Conservation (phyloP, 2,797 vertebrate species). For the Pseudochaenichthys georgianus region DNA sequence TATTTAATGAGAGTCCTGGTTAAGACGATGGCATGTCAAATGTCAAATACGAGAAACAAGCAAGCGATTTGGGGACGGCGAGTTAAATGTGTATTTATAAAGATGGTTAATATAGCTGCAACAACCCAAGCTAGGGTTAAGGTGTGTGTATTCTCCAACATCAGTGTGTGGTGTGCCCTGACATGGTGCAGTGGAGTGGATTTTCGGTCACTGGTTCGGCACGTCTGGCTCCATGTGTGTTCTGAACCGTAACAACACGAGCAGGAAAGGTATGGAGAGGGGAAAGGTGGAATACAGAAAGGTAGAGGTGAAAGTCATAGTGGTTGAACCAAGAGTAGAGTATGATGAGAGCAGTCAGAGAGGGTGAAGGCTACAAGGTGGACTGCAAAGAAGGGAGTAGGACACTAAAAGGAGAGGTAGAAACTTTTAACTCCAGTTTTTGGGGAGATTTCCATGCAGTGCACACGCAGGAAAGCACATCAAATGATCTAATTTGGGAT, state of each 20-base stretch:
- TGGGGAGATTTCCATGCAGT: neutral
- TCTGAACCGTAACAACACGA: slow-evolving; percentile 35
- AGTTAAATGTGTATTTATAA: slow-evolving; percentile 20
- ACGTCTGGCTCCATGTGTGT: slow-evolving; percentile 11
- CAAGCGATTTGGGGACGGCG: neutral
- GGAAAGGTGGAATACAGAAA: neutral
- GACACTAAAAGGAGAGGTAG: slow-evolving; percentile 1
- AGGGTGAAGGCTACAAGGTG: slow-evolving; percentile 43
- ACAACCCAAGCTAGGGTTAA: neutral
- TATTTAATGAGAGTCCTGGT: too few species aligned
- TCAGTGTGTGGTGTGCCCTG: slow-evolving; percentile 2
- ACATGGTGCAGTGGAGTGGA: slow-evolving; percentile 28
- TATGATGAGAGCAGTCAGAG: slow-evolving; percentile 44
- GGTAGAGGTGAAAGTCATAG: slow-evolving; percentile 15
- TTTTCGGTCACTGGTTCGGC: slow-evolving; percentile 43
- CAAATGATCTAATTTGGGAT: slow-evolving; percentile 29
- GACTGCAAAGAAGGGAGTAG: slow-evolving; percentile 23
- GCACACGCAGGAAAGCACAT: neutral
- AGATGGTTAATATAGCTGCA: slow-evolving; percentile 9
- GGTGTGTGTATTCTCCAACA: neutral
- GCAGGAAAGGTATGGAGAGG: neutral
- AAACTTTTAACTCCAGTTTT: neutral
- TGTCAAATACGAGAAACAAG: too few species aligned
- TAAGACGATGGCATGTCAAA: too few species aligned
- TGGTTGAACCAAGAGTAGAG: slow-evolving; percentile 19